phyloP scores from a whole-genome alignment of 2,888 invertebrate genomes.

The Drymonia ruficornis region DNA sequence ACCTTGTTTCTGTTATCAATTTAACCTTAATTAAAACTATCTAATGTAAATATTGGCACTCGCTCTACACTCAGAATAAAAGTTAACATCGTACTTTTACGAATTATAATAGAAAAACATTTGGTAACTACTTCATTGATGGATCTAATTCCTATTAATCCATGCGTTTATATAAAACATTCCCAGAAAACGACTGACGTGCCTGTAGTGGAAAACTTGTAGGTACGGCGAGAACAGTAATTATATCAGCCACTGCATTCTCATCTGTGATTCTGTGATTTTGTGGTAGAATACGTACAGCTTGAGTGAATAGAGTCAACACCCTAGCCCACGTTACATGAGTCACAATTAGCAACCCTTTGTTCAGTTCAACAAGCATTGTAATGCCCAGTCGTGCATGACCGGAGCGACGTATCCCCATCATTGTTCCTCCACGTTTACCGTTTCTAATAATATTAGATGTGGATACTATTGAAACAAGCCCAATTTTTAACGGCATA shows the following conservation, averaged over 20 bases:
- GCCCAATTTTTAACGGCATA: conserved; percentile 16
- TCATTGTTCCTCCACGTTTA: conserved; percentile 25
- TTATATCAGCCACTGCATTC: conserved; percentile 8
- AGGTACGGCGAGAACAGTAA: too few species aligned
- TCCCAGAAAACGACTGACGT: background rate
- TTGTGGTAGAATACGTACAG: conserved; percentile 23
- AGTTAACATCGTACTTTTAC: too few species aligned
- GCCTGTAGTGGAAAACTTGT: too few species aligned
- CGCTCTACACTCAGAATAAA: background rate
- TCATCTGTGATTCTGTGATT: conserved; percentile 17
- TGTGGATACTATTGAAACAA: conserved; percentile 11
- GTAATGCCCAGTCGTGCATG: conserved; percentile 43
- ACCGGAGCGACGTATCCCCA: conserved; percentile 30
- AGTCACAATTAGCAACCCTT: conserved; percentile 42
- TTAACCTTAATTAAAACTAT: conserved; percentile 35
- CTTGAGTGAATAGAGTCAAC: conserved; percentile 19
- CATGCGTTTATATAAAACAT: too few species aligned
- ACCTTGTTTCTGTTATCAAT: conserved; percentile 23
- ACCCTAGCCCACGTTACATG: conserved; percentile 31
- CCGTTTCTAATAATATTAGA: conserved; percentile 27
- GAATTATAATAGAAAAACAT: background rate
- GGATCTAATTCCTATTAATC: too few species aligned
- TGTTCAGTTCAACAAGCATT: conserved; percentile 34
- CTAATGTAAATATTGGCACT: conserved; percentile 5
- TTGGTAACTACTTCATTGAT: too few species aligned